These are phyloP conservation scores for Noctua comes DNA, from an alignment of 2,888 invertebrate genomes.

Conservation along the genomic window DNA sequence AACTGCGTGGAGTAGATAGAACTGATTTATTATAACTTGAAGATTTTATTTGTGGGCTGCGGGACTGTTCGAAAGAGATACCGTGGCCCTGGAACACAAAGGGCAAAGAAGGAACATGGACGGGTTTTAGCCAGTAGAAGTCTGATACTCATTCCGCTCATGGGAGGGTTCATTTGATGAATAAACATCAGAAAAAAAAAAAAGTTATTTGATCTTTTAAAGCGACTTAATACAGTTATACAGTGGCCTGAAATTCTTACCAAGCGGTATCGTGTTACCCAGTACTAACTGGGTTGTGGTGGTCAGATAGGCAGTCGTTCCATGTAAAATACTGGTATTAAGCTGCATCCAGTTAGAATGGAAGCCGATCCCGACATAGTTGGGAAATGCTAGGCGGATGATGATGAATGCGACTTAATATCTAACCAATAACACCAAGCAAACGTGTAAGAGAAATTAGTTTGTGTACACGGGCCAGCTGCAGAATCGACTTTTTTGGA, in stretches of 20 bases:
- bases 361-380: background rate
- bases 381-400: background rate
- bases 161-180: no score
- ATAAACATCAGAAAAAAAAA: no score
- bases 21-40: slow-evolving; percentile 11
- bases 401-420: background rate
- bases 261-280: background rate
- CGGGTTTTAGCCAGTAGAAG: no score
- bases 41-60: background rate
- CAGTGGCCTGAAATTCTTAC: background rate
- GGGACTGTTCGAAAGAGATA: no score
- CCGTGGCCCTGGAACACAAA: no score
- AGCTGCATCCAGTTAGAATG: background rate
- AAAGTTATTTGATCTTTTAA: background rate
- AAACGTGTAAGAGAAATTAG: background rate
- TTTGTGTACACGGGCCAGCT: background rate
- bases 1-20: slow-evolving; percentile 41
- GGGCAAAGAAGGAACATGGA: no score
- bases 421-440: no score
- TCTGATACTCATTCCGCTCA: no score
- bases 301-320: background rate
- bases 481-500: background rate
- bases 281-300: background rate
- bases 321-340: background rate
- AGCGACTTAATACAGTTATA: background rate